phyloP scores from a whole-genome alignment of 2,888 invertebrate genomes.

The Malthinus seriepunctatus region DNA sequence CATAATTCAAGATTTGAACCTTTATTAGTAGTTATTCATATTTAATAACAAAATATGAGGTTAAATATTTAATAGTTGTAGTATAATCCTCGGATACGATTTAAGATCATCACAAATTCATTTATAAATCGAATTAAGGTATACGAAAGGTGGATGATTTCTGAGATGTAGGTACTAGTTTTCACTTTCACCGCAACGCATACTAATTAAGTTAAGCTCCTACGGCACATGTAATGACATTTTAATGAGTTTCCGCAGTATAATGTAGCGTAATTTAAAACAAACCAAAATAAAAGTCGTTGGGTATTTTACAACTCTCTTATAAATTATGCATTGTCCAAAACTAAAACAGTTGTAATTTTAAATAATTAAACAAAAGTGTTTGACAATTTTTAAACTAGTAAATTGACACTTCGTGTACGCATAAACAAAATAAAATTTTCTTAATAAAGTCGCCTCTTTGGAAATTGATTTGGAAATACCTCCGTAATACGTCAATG shows the following conservation, averaged over 20 bases:
- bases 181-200: slow-evolving; percentile 24
- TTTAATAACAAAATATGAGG: slow-evolving; percentile 15
- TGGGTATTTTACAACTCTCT: slow-evolving; percentile 2
- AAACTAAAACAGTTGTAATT: no score
- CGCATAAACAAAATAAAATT: no score
- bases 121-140: slow-evolving; percentile 25
- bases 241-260: slow-evolving; percentile 23
- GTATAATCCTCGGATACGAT: slow-evolving; percentile 7
- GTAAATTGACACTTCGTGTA: no score
- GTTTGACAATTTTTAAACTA: no score
- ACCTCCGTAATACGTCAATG: no score
- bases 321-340: slow-evolving; percentile 1
- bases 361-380: no score
- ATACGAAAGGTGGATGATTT: slow-evolving; percentile 21
- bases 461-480: no score
- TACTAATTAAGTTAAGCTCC: slow-evolving; percentile 25
- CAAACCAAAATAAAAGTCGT: slow-evolving; percentile 8
- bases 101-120: slow-evolving; percentile 19
- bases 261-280: slow-evolving; percentile 12
- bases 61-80: slow-evolving; percentile 11
- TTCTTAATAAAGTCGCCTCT: no score
- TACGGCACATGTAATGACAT: slow-evolving; percentile 23
- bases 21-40: slow-evolving; percentile 5
- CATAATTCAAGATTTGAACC: no score
- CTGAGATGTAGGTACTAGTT: slow-evolving; percentile 25